Conservation (phyloP, 2,113 vertebrate species). For the Chamaetylas fuelleborni region DNA sequence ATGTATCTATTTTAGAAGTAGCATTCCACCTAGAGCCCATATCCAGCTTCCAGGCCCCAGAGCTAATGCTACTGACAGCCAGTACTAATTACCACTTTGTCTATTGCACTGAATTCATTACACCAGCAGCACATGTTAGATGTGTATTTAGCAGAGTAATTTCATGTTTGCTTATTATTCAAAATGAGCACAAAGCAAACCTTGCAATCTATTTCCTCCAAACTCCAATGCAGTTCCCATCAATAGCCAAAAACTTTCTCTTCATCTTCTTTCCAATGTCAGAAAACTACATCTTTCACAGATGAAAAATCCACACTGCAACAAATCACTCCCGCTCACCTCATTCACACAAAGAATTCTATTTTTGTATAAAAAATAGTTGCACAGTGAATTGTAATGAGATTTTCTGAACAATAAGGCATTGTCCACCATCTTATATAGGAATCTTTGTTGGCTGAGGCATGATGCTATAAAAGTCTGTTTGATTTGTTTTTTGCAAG, state of each 20-base stretch:
- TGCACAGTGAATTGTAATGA: not conserved
- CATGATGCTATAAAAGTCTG: not conserved
- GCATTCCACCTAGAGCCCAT: not conserved
- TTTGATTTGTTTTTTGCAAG: not conserved
- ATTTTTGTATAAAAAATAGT: conserved; percentile 5
- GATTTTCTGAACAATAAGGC: conserved; percentile 9
- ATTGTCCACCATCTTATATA: conserved; percentile 27
- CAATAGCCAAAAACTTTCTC: not conserved
- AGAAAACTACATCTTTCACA: not conserved
- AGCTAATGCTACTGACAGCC: not conserved
- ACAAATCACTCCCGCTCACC: not conserved
- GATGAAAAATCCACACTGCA: not conserved
- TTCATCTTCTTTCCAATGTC: not conserved
- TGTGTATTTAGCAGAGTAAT: not conserved
- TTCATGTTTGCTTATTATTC: not conserved
- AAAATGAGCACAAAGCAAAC: not conserved
- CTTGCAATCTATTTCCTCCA: not conserved
- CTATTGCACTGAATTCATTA: not conserved
- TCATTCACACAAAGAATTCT: not conserved
- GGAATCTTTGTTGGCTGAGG: not conserved
- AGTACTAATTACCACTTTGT: not conserved
- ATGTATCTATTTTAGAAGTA: not conserved
- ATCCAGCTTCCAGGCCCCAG: not conserved
- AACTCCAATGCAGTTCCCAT: not conserved
- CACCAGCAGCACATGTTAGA: not conserved